Base-by-base conservation (phyloP, 2,113 vertebrate species). In the Xyliphius kryptos region DNA sequence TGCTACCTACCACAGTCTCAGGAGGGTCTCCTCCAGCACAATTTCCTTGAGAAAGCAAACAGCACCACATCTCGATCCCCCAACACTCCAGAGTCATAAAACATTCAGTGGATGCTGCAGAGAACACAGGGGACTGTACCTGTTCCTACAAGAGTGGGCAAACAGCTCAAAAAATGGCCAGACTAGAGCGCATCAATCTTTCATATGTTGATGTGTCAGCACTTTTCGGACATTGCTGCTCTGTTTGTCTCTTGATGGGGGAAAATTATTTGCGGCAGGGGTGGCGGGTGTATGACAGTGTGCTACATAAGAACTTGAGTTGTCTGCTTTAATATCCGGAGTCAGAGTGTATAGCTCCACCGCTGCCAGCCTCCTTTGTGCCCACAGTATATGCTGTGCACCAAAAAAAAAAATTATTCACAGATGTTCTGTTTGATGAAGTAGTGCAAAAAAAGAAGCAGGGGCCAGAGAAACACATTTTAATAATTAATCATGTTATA, bases 151-250 rank as follows among this genome's bases (percentile, higher is more conserved):
- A 49, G 26, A 22, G 58, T n/a, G 16, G 16, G 47, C 40, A 65
- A 68, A 65, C 67, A 65, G 47, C 58, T 59, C 43, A 20, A 62
- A 63, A 69, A 57, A 59, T 61, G 54, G 38, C 41, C 20, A 38
- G 22, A n/a, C 16, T 49, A 0, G 54, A 55, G 47, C 56, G 62
- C 57, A 69, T 71, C 66, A 68, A 71, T 71, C 63, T 74, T 74
- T 76, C 69, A 70, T 71, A 69, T 61, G 22, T 44, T 37, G 9
- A 9, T 52, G 40, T 63, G 60, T 67, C 62, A 69, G 63, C 62
- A 47, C 21, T 69, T 67, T 54, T 72, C 40, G 37, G 55, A 59
- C 47, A 20, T 11, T 38, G 46, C 44, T 20, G 64, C 38, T 51
- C 14, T 60, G 64, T 59, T 63, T 64, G 56, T 56, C 66, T 58